Evolutionary conservation across 1,140 invertebrate genomes (phyloP).

Genomic region (Eulimnadia texana): DNA sequence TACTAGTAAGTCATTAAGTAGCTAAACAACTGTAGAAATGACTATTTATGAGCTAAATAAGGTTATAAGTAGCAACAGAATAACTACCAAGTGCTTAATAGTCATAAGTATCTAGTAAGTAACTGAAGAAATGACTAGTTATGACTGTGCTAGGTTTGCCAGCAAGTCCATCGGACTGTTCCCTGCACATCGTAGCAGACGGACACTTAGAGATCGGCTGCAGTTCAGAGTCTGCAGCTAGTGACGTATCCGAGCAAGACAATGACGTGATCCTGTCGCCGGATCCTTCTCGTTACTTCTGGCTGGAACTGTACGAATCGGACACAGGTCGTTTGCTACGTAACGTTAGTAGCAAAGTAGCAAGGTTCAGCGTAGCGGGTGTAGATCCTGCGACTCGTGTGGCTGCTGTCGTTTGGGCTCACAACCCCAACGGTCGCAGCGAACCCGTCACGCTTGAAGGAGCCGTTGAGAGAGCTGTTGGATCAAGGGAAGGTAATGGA

Average conservation of each 20-base stretch:
- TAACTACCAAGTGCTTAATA: no score
- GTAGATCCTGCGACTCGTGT: conserved; percentile 11
- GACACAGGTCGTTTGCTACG: conserved; percentile 11
- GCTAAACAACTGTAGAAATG: no score
- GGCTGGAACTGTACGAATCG: conserved; percentile 12
- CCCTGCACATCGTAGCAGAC: conserved; percentile 6
- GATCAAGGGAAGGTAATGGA: conserved; percentile 13
- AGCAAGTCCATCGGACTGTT: conserved; percentile 4
- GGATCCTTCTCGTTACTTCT: background rate
- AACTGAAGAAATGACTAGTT: no score
- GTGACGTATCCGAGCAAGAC: background rate
- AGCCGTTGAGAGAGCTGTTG: conserved; percentile 15
- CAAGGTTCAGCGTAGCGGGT: conserved; percentile 10
- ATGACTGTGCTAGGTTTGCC: no score
- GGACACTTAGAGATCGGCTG: background rate
- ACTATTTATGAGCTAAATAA: no score
- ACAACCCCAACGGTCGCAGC: conserved; percentile 13
- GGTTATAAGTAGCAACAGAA: no score
- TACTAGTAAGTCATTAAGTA: no score
- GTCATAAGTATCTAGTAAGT: no score
- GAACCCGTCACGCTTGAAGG: conserved; percentile 17
- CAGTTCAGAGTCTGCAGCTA: background rate
- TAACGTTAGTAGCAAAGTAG: conserved; percentile 9
- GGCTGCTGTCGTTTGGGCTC: conserved; percentile 6
- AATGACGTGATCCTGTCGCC: background rate